A percentile compares a stretch with the other conserved stretches of the same genome.
phyloP scores from a whole-genome alignment of 2,797 vertebrate species.

The Champsocephalus esox region DNA sequence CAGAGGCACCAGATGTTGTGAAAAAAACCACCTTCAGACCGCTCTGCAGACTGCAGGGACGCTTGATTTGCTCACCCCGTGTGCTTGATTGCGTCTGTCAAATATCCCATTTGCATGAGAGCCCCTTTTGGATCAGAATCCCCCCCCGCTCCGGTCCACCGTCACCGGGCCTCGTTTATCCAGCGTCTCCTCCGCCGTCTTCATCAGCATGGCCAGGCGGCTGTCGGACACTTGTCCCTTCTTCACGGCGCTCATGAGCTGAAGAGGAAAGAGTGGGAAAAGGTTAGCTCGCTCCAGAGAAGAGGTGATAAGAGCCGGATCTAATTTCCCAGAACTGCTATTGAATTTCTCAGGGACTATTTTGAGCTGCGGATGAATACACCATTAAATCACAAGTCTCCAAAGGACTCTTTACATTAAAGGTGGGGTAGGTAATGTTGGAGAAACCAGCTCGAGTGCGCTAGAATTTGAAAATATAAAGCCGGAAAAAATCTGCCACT shows the following conservation, averaged over 20 bases:
- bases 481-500: too few species aligned
- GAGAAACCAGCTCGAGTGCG: too few species aligned
- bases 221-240: slow-evolving; percentile 95
- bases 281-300: slow-evolving; percentile 26
- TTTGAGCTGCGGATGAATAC: too few species aligned
- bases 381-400: too few species aligned
- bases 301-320: too few species aligned
- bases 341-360: too few species aligned
- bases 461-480: too few species aligned
- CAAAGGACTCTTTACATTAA: too few species aligned
- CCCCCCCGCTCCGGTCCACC: slow-evolving; percentile 95
- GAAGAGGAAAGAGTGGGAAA: slow-evolving; percentile 24
- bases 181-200: slow-evolving; percentile 92
- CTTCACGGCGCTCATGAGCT: slow-evolving; percentile 98
- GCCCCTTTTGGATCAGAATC: slow-evolving; percentile 85
- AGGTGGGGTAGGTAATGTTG: too few species aligned
- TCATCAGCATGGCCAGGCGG: slow-evolving; percentile 95
- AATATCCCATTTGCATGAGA: slow-evolving; percentile 57
- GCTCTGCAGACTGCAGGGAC: slow-evolving; percentile 26
- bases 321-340: too few species aligned
- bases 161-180: slow-evolving; percentile 87
- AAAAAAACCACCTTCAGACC: slow-evolving; percentile 50
- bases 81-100: slow-evolving; percentile 70
- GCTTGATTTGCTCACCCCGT: slow-evolving; percentile 58
- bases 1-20: slow-evolving; percentile 53